phyloP scores from a whole-genome alignment of 2,888 invertebrate species.

The Noctuana brunneofusca region DNA sequence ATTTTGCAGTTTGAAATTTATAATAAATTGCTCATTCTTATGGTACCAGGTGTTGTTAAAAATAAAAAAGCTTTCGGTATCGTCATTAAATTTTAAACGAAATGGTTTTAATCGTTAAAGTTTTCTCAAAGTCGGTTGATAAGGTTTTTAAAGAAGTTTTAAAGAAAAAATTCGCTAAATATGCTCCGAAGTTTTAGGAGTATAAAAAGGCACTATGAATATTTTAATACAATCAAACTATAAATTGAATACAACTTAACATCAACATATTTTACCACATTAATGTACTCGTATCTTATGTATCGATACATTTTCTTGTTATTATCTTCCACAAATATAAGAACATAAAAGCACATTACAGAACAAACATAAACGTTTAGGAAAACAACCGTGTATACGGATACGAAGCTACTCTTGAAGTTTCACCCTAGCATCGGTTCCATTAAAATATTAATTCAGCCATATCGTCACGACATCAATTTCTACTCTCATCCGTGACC shows the following conservation, averaged over 20 bases:
- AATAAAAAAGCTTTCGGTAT: neutral
- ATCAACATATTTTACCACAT: neutral
- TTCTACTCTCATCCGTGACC: neutral
- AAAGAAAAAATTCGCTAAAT: neutral
- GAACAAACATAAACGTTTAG: neutral
- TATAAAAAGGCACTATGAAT: neutral
- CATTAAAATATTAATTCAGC: neutral
- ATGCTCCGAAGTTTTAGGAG: neutral
- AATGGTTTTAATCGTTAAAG: neutral
- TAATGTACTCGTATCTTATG: neutral
- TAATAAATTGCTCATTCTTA: neutral
- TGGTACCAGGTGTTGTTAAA: neutral
- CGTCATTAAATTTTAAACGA: neutral
- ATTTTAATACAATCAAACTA: neutral
- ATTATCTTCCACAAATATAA: neutral
- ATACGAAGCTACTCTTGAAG: neutral
- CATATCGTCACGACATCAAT: conserved; percentile 1
- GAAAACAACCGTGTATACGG: neutral
- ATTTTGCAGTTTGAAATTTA: neutral
- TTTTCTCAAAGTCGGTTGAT: neutral
- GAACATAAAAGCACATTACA: neutral
- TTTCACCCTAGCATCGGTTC: neutral
- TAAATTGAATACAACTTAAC: no score
- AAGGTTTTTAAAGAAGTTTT: neutral
- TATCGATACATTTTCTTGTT: neutral